These are phyloP conservation scores for Coryphaenoides rupestris DNA, from an alignment of 2,113 vertebrate genomes.

Conservation along the genomic window DNA sequence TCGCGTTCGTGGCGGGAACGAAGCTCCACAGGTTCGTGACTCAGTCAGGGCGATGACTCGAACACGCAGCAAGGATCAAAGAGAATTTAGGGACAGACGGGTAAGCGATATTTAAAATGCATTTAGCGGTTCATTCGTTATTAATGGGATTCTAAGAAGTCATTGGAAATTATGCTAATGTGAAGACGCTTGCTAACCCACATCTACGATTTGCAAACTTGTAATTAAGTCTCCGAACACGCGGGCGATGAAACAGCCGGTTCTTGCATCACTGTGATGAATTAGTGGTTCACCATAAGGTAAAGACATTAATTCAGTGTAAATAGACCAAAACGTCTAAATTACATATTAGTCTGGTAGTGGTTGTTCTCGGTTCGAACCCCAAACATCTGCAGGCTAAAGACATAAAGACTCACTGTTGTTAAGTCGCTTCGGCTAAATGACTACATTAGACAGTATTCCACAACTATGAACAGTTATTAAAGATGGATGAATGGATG, in stretches of 20 bases:
- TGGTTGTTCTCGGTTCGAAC: too few relatives aligned
- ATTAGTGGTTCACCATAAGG: too few relatives aligned
- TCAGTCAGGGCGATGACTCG: constrained; percentile 56
- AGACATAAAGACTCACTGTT: neutral
- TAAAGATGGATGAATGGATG: constrained; percentile 24
- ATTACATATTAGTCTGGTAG: too few relatives aligned
- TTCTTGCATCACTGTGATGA: too few relatives aligned
- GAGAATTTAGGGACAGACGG: constrained; percentile 56
- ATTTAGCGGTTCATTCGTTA: constrained; percentile 64
- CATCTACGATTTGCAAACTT: constrained; percentile 45
- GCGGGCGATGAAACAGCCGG: constrained; percentile 14
- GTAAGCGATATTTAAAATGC: constrained; percentile 65
- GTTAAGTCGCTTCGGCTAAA: too few relatives aligned
- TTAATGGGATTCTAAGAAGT: constrained; percentile 71
- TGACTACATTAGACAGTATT: too few relatives aligned
- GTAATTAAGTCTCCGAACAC: constrained; percentile 43
- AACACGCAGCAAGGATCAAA: constrained; percentile 56
- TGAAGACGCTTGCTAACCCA: constrained; percentile 25
- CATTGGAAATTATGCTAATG: constrained; percentile 65
- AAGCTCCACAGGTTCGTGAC: constrained; percentile 47
- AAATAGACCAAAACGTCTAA: too few relatives aligned
- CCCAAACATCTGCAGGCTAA: too few relatives aligned
- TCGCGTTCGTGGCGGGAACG: constrained; percentile 35
- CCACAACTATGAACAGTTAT: too few relatives aligned
- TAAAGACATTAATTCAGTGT: too few relatives aligned